phyloP scores from a whole-genome alignment of 2,797 vertebrate species.

The Bryconaethiops microstoma region DNA sequence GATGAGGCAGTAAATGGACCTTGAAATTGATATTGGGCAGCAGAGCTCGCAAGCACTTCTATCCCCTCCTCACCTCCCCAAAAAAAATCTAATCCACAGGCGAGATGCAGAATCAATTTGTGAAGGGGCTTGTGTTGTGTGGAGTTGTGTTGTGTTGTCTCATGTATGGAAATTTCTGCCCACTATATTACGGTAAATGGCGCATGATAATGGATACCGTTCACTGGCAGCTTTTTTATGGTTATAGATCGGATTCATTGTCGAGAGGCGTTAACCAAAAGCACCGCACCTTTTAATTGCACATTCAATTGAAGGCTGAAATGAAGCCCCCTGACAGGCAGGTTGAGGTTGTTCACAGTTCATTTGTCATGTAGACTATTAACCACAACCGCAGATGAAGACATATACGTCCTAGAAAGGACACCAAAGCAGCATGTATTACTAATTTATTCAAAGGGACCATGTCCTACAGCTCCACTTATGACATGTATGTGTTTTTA shows the following conservation, averaged over 20 bases:
- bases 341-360: conserved; percentile 8
- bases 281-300: conserved; percentile 27
- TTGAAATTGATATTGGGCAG: conserved; percentile 65
- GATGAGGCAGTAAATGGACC: conserved; percentile 63
- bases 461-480: no score
- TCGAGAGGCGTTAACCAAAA: conserved; percentile 4
- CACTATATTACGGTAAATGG: conserved; percentile 55
- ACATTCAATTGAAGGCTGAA: conserved; percentile 33
- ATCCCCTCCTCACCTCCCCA: conserved; percentile 26
- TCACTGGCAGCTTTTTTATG: conserved; percentile 45
- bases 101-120: conserved; percentile 55
- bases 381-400: conserved; percentile 3
- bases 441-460: neutral
- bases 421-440: neutral
- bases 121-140: conserved; percentile 26
- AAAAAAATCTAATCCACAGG: conserved; percentile 49
- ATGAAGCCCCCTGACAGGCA: neutral
- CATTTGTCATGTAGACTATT: conserved; percentile 21
- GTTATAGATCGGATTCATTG: conserved; percentile 45
- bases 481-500: no score
- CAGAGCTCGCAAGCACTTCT: conserved; percentile 56
- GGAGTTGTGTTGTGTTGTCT: conserved; percentile 43
- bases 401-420: neutral
- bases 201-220: conserved; percentile 49
- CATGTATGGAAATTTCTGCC: conserved; percentile 50